Evolutionary conservation across 1,140 invertebrate species (phyloP).

Genomic region (Thaumatotibia leucotreta): DNA sequence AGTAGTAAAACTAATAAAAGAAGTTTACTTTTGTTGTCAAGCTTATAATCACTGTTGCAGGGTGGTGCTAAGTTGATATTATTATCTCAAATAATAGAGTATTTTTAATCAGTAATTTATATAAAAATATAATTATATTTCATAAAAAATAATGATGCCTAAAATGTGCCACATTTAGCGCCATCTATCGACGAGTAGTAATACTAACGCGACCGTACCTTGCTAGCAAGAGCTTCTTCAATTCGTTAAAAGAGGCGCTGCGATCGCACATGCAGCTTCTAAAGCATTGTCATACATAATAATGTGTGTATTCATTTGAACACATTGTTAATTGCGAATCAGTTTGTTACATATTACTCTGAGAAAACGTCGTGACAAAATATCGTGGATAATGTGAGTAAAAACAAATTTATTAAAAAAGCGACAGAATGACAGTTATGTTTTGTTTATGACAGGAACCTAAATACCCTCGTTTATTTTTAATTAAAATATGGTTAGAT

Average conservation of each 20-base stretch:
- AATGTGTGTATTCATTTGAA: neutral
- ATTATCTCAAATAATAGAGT: no score
- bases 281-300: neutral
- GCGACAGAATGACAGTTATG: no score
- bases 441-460: no score
- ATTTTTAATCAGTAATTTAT: neutral
- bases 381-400: neutral
- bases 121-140: neutral
- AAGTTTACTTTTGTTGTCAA: no score
- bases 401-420: neutral
- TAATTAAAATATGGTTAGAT: no score
- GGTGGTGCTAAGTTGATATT: no score
- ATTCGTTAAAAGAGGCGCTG: neutral
- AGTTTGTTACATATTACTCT: neutral
- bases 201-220: neutral
- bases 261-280: neutral
- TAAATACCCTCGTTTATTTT: no score
- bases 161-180: neutral
- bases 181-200: constrained; percentile 8
- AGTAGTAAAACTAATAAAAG: no score
- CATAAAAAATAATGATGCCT: neutral
- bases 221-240: neutral
- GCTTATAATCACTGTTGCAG: no score
- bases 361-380: neutral
- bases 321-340: neutral